These are phyloP conservation scores for Orientallactaga bullata DNA, from an alignment of 2,113 vertebrate species.

Conservation along the genomic window DNA sequence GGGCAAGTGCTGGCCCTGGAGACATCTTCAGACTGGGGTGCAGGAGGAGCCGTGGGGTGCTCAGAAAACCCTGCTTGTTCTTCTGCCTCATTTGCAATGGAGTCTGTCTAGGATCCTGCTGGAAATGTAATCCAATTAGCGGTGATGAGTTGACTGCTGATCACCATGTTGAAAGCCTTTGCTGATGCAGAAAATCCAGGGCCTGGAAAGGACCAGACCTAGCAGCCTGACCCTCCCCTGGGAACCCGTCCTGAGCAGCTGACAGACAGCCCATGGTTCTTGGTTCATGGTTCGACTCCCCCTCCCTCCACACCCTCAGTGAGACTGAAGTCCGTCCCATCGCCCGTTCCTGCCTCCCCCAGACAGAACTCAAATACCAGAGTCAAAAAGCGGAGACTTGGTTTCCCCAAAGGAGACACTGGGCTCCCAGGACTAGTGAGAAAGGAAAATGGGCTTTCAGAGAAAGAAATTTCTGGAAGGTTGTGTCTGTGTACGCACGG, in stretches of 20 bases:
- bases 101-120: constrained; percentile 46
- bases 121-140: neutral
- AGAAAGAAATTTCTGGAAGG: neutral
- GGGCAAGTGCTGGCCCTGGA: neutral
- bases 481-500: neutral
- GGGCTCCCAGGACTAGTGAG: neutral
- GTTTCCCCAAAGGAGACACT: neutral
- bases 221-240: neutral
- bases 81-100: neutral
- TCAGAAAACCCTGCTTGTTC: rapidly evolving
- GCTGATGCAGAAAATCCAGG: constrained; percentile 48
- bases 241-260: neutral
- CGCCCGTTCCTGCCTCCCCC: neutral
- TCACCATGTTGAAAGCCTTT: constrained; percentile 22
- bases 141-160: neutral
- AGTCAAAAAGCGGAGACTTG: neutral
- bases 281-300: too few relatives aligned
- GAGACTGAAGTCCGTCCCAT: neutral
- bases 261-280: neutral
- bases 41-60: rapidly evolving
- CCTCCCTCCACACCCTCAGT: neutral
- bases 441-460: neutral
- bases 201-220: neutral
- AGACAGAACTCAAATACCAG: neutral
- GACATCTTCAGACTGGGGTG: too few relatives aligned